Percentiles rank a stretch among this genome's conserved stretches.
phyloP scores from a whole-genome alignment of 1,140 invertebrate species.

The Pogonomyrmex barbatus region DNA sequence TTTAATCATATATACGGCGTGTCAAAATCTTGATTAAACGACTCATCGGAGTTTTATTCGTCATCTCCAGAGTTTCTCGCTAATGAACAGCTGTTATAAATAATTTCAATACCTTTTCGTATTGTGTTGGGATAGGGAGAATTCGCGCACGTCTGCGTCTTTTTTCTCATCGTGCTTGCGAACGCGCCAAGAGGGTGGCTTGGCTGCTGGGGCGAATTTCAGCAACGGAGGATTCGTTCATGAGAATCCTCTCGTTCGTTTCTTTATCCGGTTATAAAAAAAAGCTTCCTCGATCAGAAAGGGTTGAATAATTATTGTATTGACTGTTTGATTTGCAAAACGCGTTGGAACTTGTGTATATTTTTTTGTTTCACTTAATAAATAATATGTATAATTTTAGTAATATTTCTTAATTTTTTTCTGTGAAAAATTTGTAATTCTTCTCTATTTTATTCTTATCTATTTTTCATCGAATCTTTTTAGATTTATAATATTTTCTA shows the following conservation, averaged over 20 bases:
- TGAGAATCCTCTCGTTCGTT: constrained; percentile 60
- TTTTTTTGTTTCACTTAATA: neutral
- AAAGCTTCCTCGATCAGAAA: constrained; percentile 50
- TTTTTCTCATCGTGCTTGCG: constrained; percentile 47
- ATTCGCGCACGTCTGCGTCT: constrained; percentile 40
- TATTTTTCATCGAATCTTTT: neutral
- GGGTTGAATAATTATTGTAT: constrained; percentile 67
- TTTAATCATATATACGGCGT: neutral
- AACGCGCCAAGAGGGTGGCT: constrained; percentile 66
- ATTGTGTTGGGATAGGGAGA: constrained; percentile 74
- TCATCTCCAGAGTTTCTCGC: constrained; percentile 75
- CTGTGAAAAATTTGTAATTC: neutral
- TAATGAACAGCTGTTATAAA: constrained; percentile 84
- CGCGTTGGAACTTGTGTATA: neutral
- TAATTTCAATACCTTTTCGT: constrained; percentile 79
- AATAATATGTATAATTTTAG: neutral
- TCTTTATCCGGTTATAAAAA: constrained; percentile 70
- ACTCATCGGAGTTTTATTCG: constrained; percentile 35
- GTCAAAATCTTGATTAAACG: constrained; percentile 16
- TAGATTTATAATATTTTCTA: neutral
- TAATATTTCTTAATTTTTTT: neutral
- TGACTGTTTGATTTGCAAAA: constrained; percentile 28
- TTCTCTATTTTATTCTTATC: neutral
- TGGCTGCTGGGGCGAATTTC: neutral
- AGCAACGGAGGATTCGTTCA: constrained; percentile 17